Evolutionary conservation across 2,888 invertebrate genomes (phyloP).

Genomic region (Aphidius colemani): DNA sequence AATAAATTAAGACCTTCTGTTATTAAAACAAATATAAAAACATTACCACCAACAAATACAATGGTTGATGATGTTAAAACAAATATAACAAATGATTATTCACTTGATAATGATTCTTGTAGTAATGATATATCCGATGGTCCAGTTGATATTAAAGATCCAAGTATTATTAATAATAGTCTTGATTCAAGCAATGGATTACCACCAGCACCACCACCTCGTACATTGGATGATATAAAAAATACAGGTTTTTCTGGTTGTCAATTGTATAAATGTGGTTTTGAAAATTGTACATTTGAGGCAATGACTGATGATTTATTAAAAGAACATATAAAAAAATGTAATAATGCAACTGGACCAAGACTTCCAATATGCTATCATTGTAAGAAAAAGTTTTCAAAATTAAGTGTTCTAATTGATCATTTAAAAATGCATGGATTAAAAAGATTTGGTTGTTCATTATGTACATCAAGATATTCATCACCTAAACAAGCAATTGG

Average conservation of each 20-base stretch:
- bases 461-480: constrained; percentile 62
- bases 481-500: constrained; percentile 48
- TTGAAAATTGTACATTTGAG: constrained; percentile 56
- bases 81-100: constrained; percentile 19
- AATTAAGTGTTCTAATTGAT: constrained; percentile 60
- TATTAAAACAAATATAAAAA: not conserved
- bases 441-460: constrained; percentile 65
- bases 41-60: not conserved
- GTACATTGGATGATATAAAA: constrained; percentile 51
- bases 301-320: constrained; percentile 54
- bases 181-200: not conserved
- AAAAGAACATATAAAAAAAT: constrained; percentile 59
- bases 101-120: constrained; percentile 32
- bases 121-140: constrained; percentile 3
- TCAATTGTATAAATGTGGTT: constrained; percentile 64
- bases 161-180: constrained; percentile 14
- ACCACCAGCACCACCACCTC: constrained; percentile 32
- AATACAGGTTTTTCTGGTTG: constrained; percentile 56
- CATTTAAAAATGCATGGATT: constrained; percentile 68
- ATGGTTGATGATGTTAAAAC: constrained; percentile 12
- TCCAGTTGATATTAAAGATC: constrained; percentile 16
- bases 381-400: constrained; percentile 61
- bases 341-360: constrained; percentile 38
- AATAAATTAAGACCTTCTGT: constrained; percentile 12
- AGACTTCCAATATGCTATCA: constrained; percentile 61